Conservation (phyloP, 2,113 vertebrate genomes). For the Smithornis capensis region DNA sequence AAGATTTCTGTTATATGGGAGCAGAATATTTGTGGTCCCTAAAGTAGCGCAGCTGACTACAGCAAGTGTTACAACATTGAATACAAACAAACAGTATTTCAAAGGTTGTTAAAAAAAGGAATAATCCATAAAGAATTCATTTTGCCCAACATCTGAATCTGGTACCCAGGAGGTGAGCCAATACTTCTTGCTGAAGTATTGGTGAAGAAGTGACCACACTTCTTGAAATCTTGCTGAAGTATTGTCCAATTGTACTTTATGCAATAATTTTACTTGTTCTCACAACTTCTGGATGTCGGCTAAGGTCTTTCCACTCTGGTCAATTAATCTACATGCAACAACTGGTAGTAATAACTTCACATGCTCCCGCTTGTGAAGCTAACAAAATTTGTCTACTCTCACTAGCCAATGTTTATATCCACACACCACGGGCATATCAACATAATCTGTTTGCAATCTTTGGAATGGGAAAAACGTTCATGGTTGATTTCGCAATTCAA, state of each 20-base stretch:
- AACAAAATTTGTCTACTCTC: not conserved
- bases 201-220: not conserved
- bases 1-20: not conserved
- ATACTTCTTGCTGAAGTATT: not conserved
- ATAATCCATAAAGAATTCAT: not conserved
- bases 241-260: not conserved
- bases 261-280: not conserved
- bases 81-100: not conserved
- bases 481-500: not conserved
- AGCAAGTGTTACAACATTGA: not conserved
- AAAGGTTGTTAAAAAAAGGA: not conserved
- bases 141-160: not conserved
- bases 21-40: not conserved
- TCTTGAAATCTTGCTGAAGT: not conserved
- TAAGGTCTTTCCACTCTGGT: not conserved
- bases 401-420: not conserved
- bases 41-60: not conserved
- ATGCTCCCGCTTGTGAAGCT: not conserved
- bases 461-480: not conserved
- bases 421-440: not conserved
- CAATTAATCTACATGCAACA: not conserved
- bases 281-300: not conserved
- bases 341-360: not conserved
- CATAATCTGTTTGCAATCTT: not conserved
- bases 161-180: not conserved